Evolutionary conservation across 2,113 vertebrate genomes (phyloP).

Genomic region (Orcinus orca): DNA sequence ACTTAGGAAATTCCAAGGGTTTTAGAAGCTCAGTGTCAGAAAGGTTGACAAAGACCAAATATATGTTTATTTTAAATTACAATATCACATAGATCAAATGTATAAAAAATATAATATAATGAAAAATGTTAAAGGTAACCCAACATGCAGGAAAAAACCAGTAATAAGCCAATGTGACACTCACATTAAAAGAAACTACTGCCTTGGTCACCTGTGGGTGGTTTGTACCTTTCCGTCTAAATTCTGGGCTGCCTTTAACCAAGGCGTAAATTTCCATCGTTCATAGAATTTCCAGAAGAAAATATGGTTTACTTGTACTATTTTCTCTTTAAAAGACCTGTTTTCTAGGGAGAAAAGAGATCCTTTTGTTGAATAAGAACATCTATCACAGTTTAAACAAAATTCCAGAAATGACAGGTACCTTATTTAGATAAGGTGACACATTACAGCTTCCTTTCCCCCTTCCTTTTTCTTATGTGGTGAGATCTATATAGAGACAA

Average conservation of each 20-base stretch:
- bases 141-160: background rate
- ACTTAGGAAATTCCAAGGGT: background rate
- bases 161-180: background rate
- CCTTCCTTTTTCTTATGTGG: constrained; percentile 74
- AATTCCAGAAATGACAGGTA: constrained; percentile 84
- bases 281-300: constrained; percentile 53
- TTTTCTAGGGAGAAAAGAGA: constrained; percentile 66
- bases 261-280: constrained; percentile 23
- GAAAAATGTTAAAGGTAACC: background rate
- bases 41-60: background rate
- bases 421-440: constrained; percentile 86
- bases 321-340: constrained; percentile 62
- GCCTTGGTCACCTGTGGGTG: background rate
- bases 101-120: background rate
- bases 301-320: constrained; percentile 31
- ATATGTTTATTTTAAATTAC: background rate
- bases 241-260: background rate
- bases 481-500: constrained; percentile 81
- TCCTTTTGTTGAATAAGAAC: constrained; percentile 76
- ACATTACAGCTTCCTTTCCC: constrained; percentile 78
- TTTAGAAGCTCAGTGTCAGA: background rate
- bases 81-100: background rate
- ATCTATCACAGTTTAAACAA: constrained; percentile 84
- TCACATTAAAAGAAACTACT: background rate
- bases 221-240: background rate